Evolutionary conservation across 2,888 invertebrate genomes (phyloP).

Genomic region (Synanthedon myopaeformis): DNA sequence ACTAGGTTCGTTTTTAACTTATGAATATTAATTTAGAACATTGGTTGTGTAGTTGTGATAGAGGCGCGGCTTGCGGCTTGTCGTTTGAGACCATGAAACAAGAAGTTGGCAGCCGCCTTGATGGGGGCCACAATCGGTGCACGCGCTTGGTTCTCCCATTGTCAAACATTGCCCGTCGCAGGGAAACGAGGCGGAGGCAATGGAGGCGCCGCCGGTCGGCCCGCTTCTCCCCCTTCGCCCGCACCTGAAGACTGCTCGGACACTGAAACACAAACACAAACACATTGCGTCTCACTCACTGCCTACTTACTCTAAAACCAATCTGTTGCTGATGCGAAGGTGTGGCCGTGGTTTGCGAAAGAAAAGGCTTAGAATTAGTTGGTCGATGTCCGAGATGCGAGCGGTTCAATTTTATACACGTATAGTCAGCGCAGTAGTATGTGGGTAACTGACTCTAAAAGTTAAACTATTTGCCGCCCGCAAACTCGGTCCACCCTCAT

Average conservation of each 20-base stretch:
- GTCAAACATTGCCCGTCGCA: conserved; percentile 81
- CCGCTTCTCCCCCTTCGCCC: conserved; percentile 65
- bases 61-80: conserved; percentile 53
- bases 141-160: conserved; percentile 75
- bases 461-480: too few relatives aligned
- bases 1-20: conserved; percentile 57
- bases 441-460: too few relatives aligned
- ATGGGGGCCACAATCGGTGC: conserved; percentile 71
- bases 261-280: conserved; percentile 67
- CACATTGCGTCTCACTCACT: too few relatives aligned
- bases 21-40: conserved; percentile 71
- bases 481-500: too few relatives aligned
- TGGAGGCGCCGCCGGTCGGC: conserved; percentile 82
- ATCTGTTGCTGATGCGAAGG: too few relatives aligned
- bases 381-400: too few relatives aligned
- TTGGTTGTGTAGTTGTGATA: conserved; percentile 67
- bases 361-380: too few relatives aligned
- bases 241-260: conserved; percentile 85
- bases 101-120: conserved; percentile 77
- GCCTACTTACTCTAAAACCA: too few relatives aligned
- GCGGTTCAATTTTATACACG: too few relatives aligned
- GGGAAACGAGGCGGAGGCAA: conserved; percentile 85
- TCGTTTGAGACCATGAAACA: conserved; percentile 75
- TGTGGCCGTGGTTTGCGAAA: too few relatives aligned
- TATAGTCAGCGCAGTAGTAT: too few relatives aligned